Evolutionary conservation across 2,888 invertebrate species (phyloP), one percentile per base, ranked within the genome.

Genomic region (Lasioglossum villosulum): DNA sequence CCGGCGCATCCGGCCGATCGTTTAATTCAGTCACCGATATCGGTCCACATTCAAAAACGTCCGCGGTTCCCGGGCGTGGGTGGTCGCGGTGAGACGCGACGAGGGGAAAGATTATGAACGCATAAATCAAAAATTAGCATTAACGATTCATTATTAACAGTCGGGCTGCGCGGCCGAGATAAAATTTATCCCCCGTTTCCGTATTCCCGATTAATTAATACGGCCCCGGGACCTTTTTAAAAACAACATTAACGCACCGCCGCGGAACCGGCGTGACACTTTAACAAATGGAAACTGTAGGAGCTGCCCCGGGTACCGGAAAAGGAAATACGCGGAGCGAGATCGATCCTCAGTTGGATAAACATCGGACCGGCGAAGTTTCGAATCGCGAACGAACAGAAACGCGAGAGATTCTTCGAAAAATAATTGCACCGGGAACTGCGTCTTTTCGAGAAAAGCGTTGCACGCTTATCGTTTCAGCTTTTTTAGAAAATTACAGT

Each of bases 101-200:
- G 42, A 73, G 78, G 84, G 84, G 84, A 80, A 86, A 82, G 86
- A 86, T 87, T 86, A 86, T 87, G 86, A 81, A 87, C 78, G 83
- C 86, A 86, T 87, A 87, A 86, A 87, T 87, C 87, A 86, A 87
- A 87, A 87, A 87, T 87, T 87, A 87, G 87, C 87, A 87, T 87
- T 87, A 87, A 87, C 87, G 86, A 83, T 86, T 86, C 86, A 83
- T 86, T 87, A 87, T 87, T 86, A 87, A 87, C 83, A 82, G 83
- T 83, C 83, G 80, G 71, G 79, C 75, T 83, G 75, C 78, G 45
- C 63, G 78, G 71, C 45, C 77, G 86, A 86, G 84, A 84, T 84
- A 85, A 78, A 84, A 85, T 85, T 85, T 85, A 85, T 84, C 84
- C 84, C 83, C 83, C 68, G 83, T 84, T 84, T 84, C 84, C 83